These are phyloP conservation scores for Misgurnus anguillicaudatus DNA, from an alignment of 2,113 vertebrate genomes.

Conservation along the genomic window DNA sequence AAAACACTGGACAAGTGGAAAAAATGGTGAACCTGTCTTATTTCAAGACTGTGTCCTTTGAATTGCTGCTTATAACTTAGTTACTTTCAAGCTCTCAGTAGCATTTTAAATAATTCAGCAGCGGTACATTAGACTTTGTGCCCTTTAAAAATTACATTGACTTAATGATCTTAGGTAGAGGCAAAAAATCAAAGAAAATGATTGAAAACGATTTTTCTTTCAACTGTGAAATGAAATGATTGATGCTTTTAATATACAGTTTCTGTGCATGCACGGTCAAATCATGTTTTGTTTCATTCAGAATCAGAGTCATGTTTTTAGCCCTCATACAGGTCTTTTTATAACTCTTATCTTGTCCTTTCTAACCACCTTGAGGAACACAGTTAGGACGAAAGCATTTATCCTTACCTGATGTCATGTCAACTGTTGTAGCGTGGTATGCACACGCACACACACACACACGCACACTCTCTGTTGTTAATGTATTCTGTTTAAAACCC, in stretches of 20 bases:
- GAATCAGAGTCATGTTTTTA: slow-evolving; percentile 46
- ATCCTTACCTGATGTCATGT: slow-evolving; percentile 3
- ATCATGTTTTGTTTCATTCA: slow-evolving; percentile 42
- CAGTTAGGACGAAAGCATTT: slow-evolving; percentile 15
- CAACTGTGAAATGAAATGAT: slow-evolving; percentile 34
- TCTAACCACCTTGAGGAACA: slow-evolving; percentile 7
- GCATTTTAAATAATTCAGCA: not conserved
- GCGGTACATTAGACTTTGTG: not conserved
- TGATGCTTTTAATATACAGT: slow-evolving; percentile 53
- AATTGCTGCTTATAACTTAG: not conserved
- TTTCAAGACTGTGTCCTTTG: not conserved
- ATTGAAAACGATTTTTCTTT: not conserved
- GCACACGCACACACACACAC: not conserved
- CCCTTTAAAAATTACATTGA: not conserved
- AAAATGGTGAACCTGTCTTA: too few relatives aligned
- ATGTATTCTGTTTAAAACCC: slow-evolving; percentile 29
- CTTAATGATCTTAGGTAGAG: not conserved
- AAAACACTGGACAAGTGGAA: too few relatives aligned
- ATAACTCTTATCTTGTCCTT: slow-evolving; percentile 22
- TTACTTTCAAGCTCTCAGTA: not conserved
- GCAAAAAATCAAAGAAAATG: slow-evolving; percentile 27
- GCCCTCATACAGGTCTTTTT: slow-evolving; percentile 34
- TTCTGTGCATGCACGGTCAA: slow-evolving; percentile 32
- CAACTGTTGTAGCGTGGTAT: slow-evolving; percentile 10
- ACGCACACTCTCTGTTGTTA: not conserved